A percentile compares a stretch with the other conserved stretches of the same genome.
These are phyloP conservation scores for Bombus impatiens DNA, from an alignment of 1,140 invertebrate genomes.

Conservation along the genomic window DNA sequence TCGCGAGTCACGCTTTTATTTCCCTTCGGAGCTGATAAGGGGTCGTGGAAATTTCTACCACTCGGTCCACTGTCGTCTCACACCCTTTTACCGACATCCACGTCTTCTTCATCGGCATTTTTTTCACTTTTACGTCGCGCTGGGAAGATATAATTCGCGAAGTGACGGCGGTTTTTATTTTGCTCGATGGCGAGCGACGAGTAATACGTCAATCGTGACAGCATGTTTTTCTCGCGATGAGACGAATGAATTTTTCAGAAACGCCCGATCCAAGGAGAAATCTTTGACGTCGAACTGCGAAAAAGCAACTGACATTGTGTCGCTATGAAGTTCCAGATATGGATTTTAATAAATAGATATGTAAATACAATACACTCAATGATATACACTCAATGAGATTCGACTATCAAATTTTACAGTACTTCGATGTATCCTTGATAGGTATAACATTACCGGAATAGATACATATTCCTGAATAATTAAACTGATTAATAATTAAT, in stretches of 20 bases:
- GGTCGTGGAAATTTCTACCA: neutral
- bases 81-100: neutral
- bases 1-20: conserved; percentile 15
- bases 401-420: neutral
- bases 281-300: neutral
- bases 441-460: too few relatives aligned
- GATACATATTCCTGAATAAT: too few relatives aligned
- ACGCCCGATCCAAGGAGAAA: neutral
- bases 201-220: conserved; percentile 47
- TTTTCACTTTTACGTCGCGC: neutral
- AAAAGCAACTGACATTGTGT: neutral
- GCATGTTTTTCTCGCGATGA: neutral
- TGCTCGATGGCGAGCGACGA: conserved; percentile 35
- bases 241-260: conserved; percentile 33
- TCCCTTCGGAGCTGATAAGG: conserved; percentile 27
- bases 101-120: neutral
- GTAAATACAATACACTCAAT: too few relatives aligned
- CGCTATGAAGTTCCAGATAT: neutral
- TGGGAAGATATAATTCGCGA: neutral
- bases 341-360: too few relatives aligned
- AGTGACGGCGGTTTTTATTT: conserved; percentile 32
- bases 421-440: neutral
- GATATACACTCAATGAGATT: neutral
- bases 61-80: neutral
- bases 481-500: neutral